Conservation (phyloP, 1,140 invertebrate genomes). For the Cepaea nemoralis region DNA sequence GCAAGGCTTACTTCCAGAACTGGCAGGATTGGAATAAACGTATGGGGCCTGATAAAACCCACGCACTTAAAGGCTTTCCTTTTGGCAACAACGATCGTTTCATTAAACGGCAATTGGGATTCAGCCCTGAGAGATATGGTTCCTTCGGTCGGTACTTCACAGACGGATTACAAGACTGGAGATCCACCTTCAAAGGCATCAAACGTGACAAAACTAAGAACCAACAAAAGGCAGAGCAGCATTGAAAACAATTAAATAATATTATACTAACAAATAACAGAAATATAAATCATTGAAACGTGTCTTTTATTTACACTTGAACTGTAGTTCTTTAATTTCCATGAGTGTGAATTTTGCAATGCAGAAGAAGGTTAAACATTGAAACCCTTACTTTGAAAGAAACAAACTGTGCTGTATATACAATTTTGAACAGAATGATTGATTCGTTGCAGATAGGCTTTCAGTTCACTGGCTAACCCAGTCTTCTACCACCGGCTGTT, state of each 20-base stretch:
- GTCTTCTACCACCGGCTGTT: no score
- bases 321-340: no score
- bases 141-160: conserved; percentile 43
- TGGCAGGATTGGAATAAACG: conserved; percentile 7
- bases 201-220: conserved; percentile 30
- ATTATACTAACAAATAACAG: not conserved
- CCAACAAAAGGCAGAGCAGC: not conserved
- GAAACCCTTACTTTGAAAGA: no score
- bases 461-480: no score
- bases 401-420: no score
- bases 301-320: not conserved
- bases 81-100: conserved; percentile 33
- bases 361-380: no score
- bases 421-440: no score
- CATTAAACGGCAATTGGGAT: conserved; percentile 42
- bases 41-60: not conserved
- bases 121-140: conserved; percentile 38
- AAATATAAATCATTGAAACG: no score
- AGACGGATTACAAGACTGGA: conserved; percentile 48
- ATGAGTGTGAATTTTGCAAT: no score
- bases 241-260: no score
- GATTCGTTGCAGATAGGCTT: no score
- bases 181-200: conserved; percentile 39
- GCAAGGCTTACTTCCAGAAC: not conserved
- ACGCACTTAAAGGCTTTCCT: not conserved